phyloP scores from a whole-genome alignment of 2,113 vertebrate species.

The Myanophis thanlyinensis region DNA sequence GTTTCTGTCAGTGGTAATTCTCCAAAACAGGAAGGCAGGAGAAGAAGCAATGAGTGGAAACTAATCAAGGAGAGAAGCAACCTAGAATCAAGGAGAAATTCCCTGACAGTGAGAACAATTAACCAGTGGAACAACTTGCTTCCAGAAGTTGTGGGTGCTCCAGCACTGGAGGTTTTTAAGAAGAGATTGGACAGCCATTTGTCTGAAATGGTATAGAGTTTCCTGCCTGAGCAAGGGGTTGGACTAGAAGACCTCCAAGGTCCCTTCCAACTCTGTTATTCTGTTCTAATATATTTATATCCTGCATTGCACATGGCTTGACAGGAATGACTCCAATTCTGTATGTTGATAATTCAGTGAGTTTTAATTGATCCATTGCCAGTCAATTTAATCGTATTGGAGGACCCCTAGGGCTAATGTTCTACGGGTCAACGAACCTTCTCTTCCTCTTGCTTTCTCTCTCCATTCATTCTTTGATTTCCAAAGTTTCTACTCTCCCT shows the following conservation, averaged over 20 bases:
- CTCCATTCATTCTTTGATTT: background rate
- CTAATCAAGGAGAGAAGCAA: background rate
- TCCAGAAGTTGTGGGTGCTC: background rate
- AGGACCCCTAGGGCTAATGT: background rate
- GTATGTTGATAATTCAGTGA: background rate
- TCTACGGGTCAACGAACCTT: background rate
- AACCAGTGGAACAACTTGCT: background rate
- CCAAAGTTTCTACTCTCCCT: too few species aligned
- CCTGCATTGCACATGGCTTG: background rate
- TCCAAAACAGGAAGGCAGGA: background rate
- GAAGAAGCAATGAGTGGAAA: background rate
- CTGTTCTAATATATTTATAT: background rate
- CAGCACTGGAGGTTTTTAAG: background rate
- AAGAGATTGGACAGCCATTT: background rate
- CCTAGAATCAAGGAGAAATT: background rate
- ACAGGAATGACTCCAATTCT: background rate
- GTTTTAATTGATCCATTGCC: background rate
- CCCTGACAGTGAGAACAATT: background rate
- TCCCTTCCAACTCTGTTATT: background rate
- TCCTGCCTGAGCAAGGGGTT: background rate
- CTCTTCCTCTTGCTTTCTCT: background rate
- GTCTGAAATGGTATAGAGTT: background rate
- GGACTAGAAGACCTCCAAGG: background rate
- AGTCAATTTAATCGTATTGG: background rate
- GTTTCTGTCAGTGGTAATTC: background rate